These are phyloP conservation scores for Phrynocephalus guinanensis DNA, from an alignment of 2,797 vertebrate genomes.

Conservation along the genomic window DNA sequence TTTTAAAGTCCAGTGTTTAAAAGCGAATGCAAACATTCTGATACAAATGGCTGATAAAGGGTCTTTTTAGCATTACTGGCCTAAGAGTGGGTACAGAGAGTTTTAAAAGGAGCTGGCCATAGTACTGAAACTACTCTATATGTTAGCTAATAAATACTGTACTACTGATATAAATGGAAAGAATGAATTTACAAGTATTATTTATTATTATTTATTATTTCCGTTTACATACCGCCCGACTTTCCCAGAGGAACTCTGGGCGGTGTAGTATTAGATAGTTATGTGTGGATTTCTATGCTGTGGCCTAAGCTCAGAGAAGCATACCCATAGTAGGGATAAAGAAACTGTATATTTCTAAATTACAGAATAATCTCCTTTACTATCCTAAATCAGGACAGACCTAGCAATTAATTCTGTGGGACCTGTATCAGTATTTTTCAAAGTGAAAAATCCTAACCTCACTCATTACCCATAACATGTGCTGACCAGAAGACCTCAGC, in stretches of 20 bases:
- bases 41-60: background rate
- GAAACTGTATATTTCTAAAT: background rate
- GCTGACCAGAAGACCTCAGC: background rate
- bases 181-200: background rate
- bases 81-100: background rate
- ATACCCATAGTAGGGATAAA: background rate
- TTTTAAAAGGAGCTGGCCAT: background rate
- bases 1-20: background rate
- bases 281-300: background rate
- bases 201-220: no score
- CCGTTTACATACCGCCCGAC: no score
- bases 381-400: background rate
- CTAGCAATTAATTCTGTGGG: background rate
- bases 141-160: background rate
- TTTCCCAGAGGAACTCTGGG: no score
- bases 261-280: background rate
- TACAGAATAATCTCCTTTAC: background rate
- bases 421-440: background rate
- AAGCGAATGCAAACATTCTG: background rate
- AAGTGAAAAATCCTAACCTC: background rate
- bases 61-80: background rate
- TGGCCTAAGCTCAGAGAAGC: background rate
- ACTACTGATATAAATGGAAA: background rate
- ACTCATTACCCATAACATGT: background rate
- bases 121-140: background rate